These are phyloP conservation scores for Melanophora roralis DNA, from an alignment of 2,888 invertebrate species.

Conservation along the genomic window DNA sequence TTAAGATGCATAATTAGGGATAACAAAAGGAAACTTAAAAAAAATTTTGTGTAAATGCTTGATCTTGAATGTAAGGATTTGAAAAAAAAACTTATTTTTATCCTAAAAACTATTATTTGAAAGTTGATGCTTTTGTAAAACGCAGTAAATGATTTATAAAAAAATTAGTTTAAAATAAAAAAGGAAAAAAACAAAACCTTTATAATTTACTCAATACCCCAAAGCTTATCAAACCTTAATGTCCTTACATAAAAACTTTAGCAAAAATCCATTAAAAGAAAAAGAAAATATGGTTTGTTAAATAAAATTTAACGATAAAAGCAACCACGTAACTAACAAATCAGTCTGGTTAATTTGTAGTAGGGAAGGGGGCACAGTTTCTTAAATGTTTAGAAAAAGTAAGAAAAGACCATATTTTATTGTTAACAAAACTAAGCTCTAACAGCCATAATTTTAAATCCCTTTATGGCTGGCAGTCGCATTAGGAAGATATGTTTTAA, in stretches of 20 bases:
- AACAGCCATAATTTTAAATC: background rate
- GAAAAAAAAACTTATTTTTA: too few species aligned
- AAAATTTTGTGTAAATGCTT: too few species aligned
- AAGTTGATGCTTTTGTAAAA: too few species aligned
- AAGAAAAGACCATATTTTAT: background rate
- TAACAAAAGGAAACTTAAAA: too few species aligned
- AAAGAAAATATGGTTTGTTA: background rate
- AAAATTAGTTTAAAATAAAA: too few species aligned
- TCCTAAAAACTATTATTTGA: too few species aligned
- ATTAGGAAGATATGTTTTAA: background rate
- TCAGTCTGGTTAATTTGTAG: background rate
- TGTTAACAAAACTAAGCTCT: background rate
- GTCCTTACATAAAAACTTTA: background rate
- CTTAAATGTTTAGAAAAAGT: background rate
- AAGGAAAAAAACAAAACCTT: too few species aligned
- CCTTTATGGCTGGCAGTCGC: slow-evolving; percentile 18
- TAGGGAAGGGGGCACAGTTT: background rate
- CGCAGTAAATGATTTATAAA: too few species aligned
- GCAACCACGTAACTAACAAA: background rate
- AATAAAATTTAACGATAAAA: background rate
- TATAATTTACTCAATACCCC: background rate
- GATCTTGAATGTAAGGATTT: too few species aligned
- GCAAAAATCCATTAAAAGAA: background rate
- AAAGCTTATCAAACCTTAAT: background rate
- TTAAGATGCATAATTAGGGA: too few species aligned